These are phyloP conservation scores for Myiozetetes cayanensis DNA, from an alignment of 2,113 vertebrate genomes.

Conservation along the genomic window DNA sequence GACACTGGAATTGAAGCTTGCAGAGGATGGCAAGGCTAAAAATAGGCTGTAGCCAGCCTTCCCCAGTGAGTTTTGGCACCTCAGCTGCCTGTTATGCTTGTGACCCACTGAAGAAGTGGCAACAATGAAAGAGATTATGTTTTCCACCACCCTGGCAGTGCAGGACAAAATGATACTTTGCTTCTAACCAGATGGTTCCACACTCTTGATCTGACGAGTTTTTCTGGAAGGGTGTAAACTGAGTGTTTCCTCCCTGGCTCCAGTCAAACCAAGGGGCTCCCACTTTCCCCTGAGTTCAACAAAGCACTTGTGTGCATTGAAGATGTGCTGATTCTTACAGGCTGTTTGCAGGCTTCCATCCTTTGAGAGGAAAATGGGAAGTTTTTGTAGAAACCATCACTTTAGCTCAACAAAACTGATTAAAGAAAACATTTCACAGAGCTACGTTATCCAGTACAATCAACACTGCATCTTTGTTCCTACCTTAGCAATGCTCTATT, in stretches of 20 bases:
- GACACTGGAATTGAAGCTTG: background rate
- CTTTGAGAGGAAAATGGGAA: background rate
- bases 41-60: background rate
- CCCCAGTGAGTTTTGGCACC: background rate
- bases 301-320: background rate
- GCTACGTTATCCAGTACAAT: background rate
- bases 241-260: background rate
- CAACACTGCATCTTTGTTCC: background rate
- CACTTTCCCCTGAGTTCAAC: background rate
- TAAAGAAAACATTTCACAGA: background rate
- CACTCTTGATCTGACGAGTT: background rate
- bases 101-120: background rate
- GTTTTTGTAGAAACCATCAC: background rate
- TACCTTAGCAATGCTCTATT: background rate
- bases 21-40: constrained; percentile 5
- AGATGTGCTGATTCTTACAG: background rate
- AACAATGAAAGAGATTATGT: background rate
- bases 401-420: background rate
- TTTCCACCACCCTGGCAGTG: background rate
- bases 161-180: background rate
- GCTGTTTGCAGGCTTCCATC: background rate
- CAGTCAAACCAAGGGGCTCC: background rate
- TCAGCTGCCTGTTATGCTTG: background rate
- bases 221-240: background rate
- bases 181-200: background rate